Base-by-base conservation (phyloP, 2,797 vertebrate species). In the Mycteria americana region DNA sequence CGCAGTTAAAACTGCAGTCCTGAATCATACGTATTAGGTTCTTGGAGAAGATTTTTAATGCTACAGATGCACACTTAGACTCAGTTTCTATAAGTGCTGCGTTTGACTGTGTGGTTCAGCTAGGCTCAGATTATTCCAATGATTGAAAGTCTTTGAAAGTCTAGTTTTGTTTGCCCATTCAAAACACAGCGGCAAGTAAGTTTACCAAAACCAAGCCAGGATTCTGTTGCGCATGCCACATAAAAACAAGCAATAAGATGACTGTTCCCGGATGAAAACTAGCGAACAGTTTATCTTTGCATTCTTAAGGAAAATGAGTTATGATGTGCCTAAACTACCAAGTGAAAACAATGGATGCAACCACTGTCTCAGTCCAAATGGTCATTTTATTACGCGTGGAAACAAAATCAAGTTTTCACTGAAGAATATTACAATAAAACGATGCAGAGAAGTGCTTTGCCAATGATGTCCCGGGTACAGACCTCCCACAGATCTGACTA, bases 21-120 rank as follows among this genome's bases (percentile, higher is more conserved):
- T 24, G 62, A 46, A 2, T 4, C 39, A 21, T 0, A 13, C 0
- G 0, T 2, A 11, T 4, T 13, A 7, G 37, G 23, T 2, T 56
- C 23, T 3, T 5, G 43, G 9, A 77, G 64, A 14, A 21, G 53
- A 4, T 12, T 46, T 28, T 8, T 11, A 41, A 30, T 9, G 4
- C 35, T 3, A 22, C 0, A 1, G 59, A 19, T 13, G 57, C 35
- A 5, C 11, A 1, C 31, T 11, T 23, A 6, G 31, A 0, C 33
- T 11, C 11, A 0, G 5, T 23, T 5, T 12, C 43, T 35, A 25
- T 2, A 24, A 18, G 41, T 4, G 41, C 25, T 41, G 64, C 8
- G 1, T 3, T 1, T 5, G 62, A 18, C 5, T 2, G 18, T 1
- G 3, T 2, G 15, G 4, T 6, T 25, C 86, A 8, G 48, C 30